phyloP scores from a whole-genome alignment of 2,113 vertebrate species.

The Panurus biarmicus region DNA sequence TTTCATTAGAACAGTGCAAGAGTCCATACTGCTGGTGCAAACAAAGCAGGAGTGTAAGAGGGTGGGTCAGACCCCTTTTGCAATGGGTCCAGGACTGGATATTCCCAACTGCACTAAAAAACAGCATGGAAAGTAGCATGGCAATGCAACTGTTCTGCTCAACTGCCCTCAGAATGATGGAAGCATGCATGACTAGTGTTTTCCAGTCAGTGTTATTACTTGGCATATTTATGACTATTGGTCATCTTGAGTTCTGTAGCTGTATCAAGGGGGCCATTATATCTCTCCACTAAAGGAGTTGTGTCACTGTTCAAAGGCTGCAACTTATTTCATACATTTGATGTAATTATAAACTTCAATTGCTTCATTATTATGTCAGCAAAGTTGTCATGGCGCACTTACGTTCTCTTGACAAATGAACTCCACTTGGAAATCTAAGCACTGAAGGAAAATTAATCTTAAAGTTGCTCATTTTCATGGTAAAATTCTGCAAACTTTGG shows the following conservation, averaged over 20 bases:
- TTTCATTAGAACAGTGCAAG: neutral
- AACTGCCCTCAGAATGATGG: neutral
- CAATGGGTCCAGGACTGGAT: neutral
- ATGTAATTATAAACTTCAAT: neutral
- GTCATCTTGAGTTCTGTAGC: neutral
- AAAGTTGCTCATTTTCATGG: neutral
- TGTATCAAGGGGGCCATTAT: neutral
- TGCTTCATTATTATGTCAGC: neutral
- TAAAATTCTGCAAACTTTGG: neutral
- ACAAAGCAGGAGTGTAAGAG: neutral
- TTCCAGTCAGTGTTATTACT: neutral
- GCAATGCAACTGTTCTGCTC: neutral
- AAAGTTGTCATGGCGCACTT: neutral
- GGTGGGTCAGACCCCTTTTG: no score
- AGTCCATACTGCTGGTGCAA: neutral
- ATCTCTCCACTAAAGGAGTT: neutral
- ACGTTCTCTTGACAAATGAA: neutral
- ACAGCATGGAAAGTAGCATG: neutral
- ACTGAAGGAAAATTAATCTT: neutral
- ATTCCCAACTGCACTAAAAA: neutral
- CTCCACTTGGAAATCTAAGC: neutral
- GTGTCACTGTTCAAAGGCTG: neutral
- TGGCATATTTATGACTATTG: neutral
- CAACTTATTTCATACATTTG: constrained; percentile 15
- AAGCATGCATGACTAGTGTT: neutral